Evolutionary conservation across 2,888 invertebrate species (phyloP), one percentile per base, ranked within the genome.

Genomic region (Plemyria rubiginata): DNA sequence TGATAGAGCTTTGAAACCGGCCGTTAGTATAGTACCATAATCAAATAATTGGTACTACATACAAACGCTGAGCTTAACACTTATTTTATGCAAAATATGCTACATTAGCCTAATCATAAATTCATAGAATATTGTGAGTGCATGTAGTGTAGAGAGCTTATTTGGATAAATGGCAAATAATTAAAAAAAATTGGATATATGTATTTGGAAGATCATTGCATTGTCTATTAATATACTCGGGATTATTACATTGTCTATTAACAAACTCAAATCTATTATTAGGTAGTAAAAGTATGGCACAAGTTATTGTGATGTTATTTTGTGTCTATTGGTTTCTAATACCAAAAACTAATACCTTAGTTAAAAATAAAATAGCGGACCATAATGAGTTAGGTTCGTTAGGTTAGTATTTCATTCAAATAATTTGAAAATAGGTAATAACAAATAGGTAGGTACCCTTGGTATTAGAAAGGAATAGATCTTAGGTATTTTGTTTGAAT

Each of bases 241-340:
- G 15, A 54, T 54, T 54, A 56, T 64, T 64, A 52, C 55, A 52
- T 60, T 51, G 32, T 28, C 50, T 29, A 7, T 15, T 38, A 15
- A 49, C n/a, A n/a, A n/a, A n/a, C n/a, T n/a, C n/a, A n/a, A n/a
- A n/a, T n/a, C n/a, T n/a, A n/a, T n/a, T n/a, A n/a, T n/a, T n/a
- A n/a, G n/a, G n/a, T 16, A 50, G 51, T 45, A 61, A 54, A 32
- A 60, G 48, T 45, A 64, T 60, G 60, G 64, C 63, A 63, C 63
- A 60, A 54, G 32, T 49, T 13, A 43, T 64, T 60, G 64, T 64
- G 64, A 56, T 60, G 55, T 53, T n/a, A 48, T 53, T 16, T 43
- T 48, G 40, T n/a, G n/a, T n/a, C n/a, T n/a, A n/a, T n/a, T n/a
- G n/a, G n/a, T n/a, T n/a, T n/a, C n/a, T n/a, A n/a, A n/a, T n/a